Conservation (phyloP, 1,140 invertebrate genomes). For the Caerostris extrusa region DNA sequence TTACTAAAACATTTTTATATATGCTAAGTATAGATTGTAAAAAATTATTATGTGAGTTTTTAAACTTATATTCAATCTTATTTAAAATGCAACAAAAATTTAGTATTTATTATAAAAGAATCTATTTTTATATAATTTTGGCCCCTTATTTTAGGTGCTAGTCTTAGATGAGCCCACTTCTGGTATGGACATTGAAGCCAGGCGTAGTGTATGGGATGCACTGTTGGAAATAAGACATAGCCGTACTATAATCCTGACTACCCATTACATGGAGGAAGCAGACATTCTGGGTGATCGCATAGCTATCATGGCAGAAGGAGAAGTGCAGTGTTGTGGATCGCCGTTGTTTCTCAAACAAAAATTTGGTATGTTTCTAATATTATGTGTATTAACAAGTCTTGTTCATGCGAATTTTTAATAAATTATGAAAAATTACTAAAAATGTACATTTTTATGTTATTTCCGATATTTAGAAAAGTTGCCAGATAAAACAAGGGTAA, state of each 20-base stretch:
- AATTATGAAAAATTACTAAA: too few relatives aligned
- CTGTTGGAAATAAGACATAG: slow-evolving; percentile 80
- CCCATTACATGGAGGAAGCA: slow-evolving; percentile 99
- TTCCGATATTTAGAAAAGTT: too few relatives aligned
- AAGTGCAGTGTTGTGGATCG: slow-evolving; percentile 83
- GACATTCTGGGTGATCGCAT: slow-evolving; percentile 86
- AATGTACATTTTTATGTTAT: too few relatives aligned
- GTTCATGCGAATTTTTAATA: too few relatives aligned
- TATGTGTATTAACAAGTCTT: not conserved
- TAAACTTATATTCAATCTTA: too few relatives aligned
- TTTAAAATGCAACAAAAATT: too few relatives aligned
- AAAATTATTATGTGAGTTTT: too few relatives aligned
- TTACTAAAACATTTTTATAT: too few relatives aligned
- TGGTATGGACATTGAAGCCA: slow-evolving; percentile 84
- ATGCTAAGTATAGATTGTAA: too few relatives aligned
- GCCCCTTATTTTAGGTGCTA: slow-evolving; percentile 80
- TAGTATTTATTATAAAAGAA: too few relatives aligned
- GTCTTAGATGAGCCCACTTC: slow-evolving; percentile 82
- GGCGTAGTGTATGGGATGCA: slow-evolving; percentile 86
- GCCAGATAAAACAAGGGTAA: not conserved
- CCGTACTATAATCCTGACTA: slow-evolving; percentile 93
- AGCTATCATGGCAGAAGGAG: slow-evolving; percentile 84
- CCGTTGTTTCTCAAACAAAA: slow-evolving; percentile 84
- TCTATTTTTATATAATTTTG: too few relatives aligned
- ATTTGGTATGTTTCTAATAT: slow-evolving; percentile 81